phyloP scores from a whole-genome alignment of 1,140 invertebrate genomes.

The Delia radicum region DNA sequence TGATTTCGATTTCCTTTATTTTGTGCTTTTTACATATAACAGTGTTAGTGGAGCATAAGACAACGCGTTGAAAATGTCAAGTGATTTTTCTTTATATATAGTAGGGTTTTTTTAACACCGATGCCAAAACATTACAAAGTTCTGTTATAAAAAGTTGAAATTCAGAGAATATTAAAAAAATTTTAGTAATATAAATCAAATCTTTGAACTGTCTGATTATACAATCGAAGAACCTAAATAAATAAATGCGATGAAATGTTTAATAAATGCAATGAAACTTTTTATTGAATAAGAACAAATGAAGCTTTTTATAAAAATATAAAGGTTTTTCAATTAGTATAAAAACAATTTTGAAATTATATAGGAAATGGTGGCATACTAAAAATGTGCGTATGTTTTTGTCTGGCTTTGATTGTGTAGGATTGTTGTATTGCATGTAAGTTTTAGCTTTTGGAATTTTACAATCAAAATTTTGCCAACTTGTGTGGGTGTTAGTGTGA shows the following conservation, averaged over 20 bases:
- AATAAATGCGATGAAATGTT: too few relatives aligned
- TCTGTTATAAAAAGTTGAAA: too few relatives aligned
- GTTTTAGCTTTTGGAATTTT: not conserved
- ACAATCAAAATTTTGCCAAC: not conserved
- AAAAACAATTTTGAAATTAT: too few relatives aligned
- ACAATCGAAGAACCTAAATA: too few relatives aligned
- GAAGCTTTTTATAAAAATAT: not conserved
- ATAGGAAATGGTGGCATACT: too few relatives aligned
- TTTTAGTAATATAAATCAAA: too few relatives aligned
- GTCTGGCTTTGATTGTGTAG: not conserved
- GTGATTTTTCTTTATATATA: not conserved
- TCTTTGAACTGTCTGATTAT: too few relatives aligned
- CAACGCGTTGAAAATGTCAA: not conserved
- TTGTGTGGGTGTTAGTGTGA: not conserved
- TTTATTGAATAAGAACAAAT: not conserved
- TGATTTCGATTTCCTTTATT: not conserved
- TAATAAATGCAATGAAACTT: not conserved
- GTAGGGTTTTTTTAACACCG: not conserved
- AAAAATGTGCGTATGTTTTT: not conserved
- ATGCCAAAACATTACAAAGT: too few relatives aligned
- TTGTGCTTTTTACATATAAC: not conserved
- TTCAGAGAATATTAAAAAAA: too few relatives aligned
- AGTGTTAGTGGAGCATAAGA: not conserved
- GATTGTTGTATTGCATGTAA: not conserved
- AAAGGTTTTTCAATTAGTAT: too few relatives aligned